Conservation (phyloP, 2,888 invertebrate genomes). For the Acronicta alni region DNA sequence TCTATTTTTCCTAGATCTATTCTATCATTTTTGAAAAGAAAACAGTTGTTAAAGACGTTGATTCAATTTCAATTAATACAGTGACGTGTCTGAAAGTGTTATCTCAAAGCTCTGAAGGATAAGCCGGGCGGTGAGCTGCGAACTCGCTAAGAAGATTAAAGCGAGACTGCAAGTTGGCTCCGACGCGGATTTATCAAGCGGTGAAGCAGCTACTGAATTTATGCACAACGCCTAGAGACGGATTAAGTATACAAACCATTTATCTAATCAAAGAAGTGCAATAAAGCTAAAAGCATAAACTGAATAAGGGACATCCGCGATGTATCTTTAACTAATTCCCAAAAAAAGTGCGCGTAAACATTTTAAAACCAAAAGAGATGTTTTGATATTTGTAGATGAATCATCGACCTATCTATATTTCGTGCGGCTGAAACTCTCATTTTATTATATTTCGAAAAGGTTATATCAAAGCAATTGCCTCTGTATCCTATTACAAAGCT, state of each 20-base stretch:
- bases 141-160: constrained; percentile 66
- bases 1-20: neutral
- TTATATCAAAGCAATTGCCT: neutral
- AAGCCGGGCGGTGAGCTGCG: constrained; percentile 48
- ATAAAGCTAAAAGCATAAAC: constrained; percentile 22
- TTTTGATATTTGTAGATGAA: neutral
- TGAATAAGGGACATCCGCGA: constrained; percentile 19
- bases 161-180: constrained; percentile 48
- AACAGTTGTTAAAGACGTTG: constrained; percentile 17
- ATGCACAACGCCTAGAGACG: constrained; percentile 37
- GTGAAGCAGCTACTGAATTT: constrained; percentile 59
- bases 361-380: neutral
- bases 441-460: constrained; percentile 10
- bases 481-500: constrained; percentile 2
- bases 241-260: constrained; percentile 27
- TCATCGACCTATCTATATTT: constrained; percentile 1
- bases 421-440: neutral
- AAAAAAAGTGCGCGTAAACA: neutral
- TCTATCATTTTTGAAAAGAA: neutral
- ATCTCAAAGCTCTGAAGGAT: constrained; percentile 57
- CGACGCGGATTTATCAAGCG: constrained; percentile 60
- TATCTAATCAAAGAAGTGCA: constrained; percentile 39
- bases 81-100: constrained; percentile 52
- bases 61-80: constrained; percentile 29
- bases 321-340: constrained; percentile 19